A percentile compares a stretch with the other conserved stretches of the same genome.
These are phyloP conservation scores for roundworm (Caenorhabditis elegans) DNA, from an alignment of 1,140 invertebrate species.

Conservation along the genomic window WBcel235 BX284602.5:12654501-12655000, in stretches of 20 bases:
- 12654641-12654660: too few relatives aligned
- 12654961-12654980: conserved; percentile 16
- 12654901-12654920: not conserved
- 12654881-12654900: not conserved
- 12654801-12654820: not conserved
- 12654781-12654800: conserved; percentile 8
- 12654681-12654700: not conserved
- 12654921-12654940: not conserved
- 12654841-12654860: not conserved
- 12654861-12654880: not conserved
- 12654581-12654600: too few relatives aligned
- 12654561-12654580: too few relatives aligned
- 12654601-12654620: too few relatives aligned
- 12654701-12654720: not conserved
- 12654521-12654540: too few relatives aligned
- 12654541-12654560: too few relatives aligned
- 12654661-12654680: not conserved
- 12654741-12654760: not conserved
- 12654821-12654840: conserved; percentile 7
- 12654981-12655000: conserved; percentile 15
- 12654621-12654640: too few relatives aligned
- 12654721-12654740: not conserved
- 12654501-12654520: too few relatives aligned
- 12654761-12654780: conserved; percentile 9
- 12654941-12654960: not conserved